These are phyloP conservation scores for Schizotus pectinicornis DNA, from an alignment of 2,888 invertebrate genomes.

Conservation along the genomic window DNA sequence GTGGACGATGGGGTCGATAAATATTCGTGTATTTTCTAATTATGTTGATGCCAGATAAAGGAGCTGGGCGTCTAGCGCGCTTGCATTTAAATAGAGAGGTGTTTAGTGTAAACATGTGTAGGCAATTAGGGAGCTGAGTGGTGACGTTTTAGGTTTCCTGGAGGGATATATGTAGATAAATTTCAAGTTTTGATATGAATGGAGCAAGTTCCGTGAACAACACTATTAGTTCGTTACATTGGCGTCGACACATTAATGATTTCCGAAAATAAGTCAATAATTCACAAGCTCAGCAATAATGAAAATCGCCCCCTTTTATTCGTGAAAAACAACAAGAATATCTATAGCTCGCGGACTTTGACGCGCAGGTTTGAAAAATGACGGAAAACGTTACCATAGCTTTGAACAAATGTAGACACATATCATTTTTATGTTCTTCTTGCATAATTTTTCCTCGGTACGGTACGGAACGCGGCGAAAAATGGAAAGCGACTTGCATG, in stretches of 20 bases:
- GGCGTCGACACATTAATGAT: constrained; percentile 33
- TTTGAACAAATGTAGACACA: constrained; percentile 32
- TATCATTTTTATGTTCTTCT: constrained; percentile 35
- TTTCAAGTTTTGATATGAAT: constrained; percentile 7
- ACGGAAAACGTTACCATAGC: constrained; percentile 25
- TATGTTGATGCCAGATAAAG: not conserved
- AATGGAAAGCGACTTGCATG: constrained; percentile 9
- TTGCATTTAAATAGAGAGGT: constrained; percentile 25
- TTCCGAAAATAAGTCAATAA: constrained; percentile 36
- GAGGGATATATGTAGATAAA: constrained; percentile 14
- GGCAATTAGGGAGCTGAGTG: constrained; percentile 14
- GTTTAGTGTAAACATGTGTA: constrained; percentile 26
- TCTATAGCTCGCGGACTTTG: constrained; percentile 27
- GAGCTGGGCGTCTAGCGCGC: constrained; percentile 11
- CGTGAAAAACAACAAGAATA: constrained; percentile 29
- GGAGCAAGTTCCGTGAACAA: constrained; percentile 13
- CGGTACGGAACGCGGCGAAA: not conserved
- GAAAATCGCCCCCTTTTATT: constrained; percentile 33
- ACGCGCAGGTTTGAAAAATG: constrained; percentile 29
- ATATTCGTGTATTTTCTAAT: too few relatives aligned
- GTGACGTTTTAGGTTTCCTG: constrained; percentile 15
- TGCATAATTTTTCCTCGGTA: constrained; percentile 28
- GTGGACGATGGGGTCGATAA: too few relatives aligned
- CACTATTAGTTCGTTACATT: constrained; percentile 27
- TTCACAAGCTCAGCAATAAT: constrained; percentile 36